These are phyloP conservation scores for Synanthedon tipuliformis DNA, from an alignment of 2,888 invertebrate species.

Conservation along the genomic window DNA sequence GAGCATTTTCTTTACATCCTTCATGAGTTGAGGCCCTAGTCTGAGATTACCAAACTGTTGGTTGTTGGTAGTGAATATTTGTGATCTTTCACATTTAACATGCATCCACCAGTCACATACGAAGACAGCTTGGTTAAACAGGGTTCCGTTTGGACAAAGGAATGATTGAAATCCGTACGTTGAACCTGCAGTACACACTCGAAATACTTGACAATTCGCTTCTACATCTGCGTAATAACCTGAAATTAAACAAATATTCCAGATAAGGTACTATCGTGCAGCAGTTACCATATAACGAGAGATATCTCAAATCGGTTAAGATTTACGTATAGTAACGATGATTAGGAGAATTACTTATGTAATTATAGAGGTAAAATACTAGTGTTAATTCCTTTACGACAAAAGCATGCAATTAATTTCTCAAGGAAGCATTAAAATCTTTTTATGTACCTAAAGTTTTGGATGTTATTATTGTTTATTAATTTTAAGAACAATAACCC, in stretches of 20 bases:
- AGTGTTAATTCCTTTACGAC: too few species aligned
- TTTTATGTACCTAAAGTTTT: too few species aligned
- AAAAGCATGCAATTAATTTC: too few species aligned
- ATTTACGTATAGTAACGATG: neutral
- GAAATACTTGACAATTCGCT: slow-evolving; percentile 75
- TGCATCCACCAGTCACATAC: slow-evolving; percentile 80
- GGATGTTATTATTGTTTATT: too few species aligned
- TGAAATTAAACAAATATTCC: slow-evolving; percentile 25
- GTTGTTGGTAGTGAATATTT: slow-evolving; percentile 45
- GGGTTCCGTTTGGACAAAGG: slow-evolving; percentile 75
- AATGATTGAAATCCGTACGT: slow-evolving; percentile 71
- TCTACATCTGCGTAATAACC: slow-evolving; percentile 76
- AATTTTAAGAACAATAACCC: too few species aligned
- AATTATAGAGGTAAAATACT: neutral
- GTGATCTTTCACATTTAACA: slow-evolving; percentile 68
- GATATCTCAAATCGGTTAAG: neutral
- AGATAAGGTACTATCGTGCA: neutral
- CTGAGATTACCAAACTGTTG: slow-evolving; percentile 56
- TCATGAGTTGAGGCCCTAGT: slow-evolving; percentile 67
- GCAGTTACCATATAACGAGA: neutral
- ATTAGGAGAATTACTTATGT: neutral
- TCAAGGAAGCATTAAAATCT: too few species aligned
- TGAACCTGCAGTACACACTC: slow-evolving; percentile 72
- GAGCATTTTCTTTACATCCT: slow-evolving; percentile 70
- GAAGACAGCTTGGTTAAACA: slow-evolving; percentile 75